Base-by-base conservation (phyloP, 2,888 invertebrate genomes). In the Argynnis bischoffii region DNA sequence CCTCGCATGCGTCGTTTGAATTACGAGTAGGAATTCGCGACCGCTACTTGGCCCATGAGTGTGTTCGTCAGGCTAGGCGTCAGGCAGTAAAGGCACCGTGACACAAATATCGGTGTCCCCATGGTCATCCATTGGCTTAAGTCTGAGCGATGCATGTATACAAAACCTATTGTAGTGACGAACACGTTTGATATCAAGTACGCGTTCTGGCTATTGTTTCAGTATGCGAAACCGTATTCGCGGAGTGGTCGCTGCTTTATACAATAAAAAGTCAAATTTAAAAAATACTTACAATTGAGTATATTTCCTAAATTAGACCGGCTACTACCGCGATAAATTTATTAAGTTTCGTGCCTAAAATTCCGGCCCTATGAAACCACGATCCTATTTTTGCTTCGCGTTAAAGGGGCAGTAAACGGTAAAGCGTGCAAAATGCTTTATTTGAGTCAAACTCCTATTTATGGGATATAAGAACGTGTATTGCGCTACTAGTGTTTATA, bases 1-100 rank as follows among this genome's bases (percentile, higher is more conserved):
- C 77, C 77, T 79, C 80, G 81, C 83, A 83, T 84, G 85, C 81
- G 72, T 85, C 79, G 87, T 87, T 87, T 85, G 88, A 89, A 90
- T 90, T 91, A 92, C 91, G 91, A 90, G 88, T 82, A 87, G 92
- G 92, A 90, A 92, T 92, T 89, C 77, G 90, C 86, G 87, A 89
- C 92, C 92, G 92, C 92, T 92, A 92, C 87, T 87, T 84, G 89
- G 89, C 85, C 89, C 89, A 86, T 82, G 77, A 76, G 81, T 76
- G 79, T 73, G 75, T 77, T 66, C 61, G 50, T 41, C 60, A 48
- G 72, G 74, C 76, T 55, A 48, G 72, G 74, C 76, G 76, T 65
- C 59, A 55, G 59, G 69, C 69, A 64, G 69, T 76, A 73, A 76
- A 82, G 82, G 81, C 83, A 82, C 82, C 80, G 83, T 91, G 92